Percentiles rank a stretch among this genome's conserved stretches.
These are phyloP conservation scores for Corythornis leucogaster DNA, from an alignment of 2,797 vertebrate genomes.

Conservation along the genomic window DNA sequence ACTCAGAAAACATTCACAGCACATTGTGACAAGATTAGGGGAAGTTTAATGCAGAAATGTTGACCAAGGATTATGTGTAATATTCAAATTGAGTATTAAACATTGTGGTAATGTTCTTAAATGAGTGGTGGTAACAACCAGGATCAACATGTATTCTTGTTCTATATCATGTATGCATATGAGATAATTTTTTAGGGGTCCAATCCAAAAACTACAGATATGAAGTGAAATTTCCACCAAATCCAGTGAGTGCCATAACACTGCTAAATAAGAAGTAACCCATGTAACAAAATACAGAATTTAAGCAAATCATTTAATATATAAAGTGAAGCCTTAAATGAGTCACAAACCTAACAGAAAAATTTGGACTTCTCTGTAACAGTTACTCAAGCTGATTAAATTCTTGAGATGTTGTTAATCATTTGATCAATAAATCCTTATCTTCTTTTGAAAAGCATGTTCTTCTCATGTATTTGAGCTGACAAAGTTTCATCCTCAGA, in stretches of 20 bases:
- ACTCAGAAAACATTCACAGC: background rate
- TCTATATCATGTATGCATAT: background rate
- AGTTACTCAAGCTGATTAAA: background rate
- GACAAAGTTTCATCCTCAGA: background rate
- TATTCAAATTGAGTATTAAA: background rate
- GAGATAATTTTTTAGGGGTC: background rate
- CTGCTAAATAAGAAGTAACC: background rate
- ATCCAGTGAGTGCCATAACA: background rate
- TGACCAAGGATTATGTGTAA: background rate
- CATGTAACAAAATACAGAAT: background rate
- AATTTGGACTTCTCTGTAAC: background rate
- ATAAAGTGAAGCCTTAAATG: background rate
- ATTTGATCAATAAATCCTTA: background rate
- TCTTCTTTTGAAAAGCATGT: background rate
- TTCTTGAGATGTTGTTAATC: background rate
- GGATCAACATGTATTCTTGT: background rate
- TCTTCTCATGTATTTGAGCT: background rate
- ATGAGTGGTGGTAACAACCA: background rate
- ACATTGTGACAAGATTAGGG: rapidly evolving
- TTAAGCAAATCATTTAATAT: background rate
- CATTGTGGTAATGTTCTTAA: background rate
- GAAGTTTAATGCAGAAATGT: background rate
- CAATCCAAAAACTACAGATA: background rate
- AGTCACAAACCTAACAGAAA: background rate
- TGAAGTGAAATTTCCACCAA: background rate